A percentile compares a stretch with the other conserved stretches of the same genome.
These are phyloP conservation scores for Lasioglossum morio DNA, from an alignment of 2,888 invertebrate species.

Conservation along the genomic window DNA sequence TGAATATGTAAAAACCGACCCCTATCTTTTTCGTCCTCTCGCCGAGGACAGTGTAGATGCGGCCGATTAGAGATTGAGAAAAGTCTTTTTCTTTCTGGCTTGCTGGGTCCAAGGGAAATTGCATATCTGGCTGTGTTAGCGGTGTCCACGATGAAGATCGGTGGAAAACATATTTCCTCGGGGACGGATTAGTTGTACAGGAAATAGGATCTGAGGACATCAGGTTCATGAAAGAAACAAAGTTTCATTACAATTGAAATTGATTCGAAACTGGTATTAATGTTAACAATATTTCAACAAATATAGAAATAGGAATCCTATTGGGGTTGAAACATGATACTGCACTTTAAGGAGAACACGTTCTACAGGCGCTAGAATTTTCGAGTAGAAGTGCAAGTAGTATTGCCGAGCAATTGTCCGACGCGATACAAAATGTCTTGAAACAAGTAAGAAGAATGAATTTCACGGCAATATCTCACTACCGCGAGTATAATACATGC, in stretches of 20 bases:
- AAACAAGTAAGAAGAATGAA: background rate
- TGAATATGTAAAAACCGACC: conserved; percentile 8
- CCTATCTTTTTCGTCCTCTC: background rate
- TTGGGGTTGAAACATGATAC: background rate
- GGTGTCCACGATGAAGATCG: background rate
- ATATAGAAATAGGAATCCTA: background rate
- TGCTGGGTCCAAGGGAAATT: background rate
- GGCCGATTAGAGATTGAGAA: background rate
- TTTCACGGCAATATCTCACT: background rate
- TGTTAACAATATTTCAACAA: background rate
- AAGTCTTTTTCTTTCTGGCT: background rate
- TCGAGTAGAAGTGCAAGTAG: background rate
- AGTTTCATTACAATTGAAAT: background rate
- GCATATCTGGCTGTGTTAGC: background rate
- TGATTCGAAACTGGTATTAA: background rate
- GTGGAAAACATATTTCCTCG: background rate
- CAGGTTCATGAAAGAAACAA: background rate
- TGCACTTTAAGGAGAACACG: background rate
- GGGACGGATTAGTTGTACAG: background rate
- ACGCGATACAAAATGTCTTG: background rate
- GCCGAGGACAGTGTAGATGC: background rate
- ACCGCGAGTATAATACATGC: background rate
- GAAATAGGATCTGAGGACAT: background rate
- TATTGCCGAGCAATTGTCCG: background rate
- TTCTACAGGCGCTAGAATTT: background rate